Evolutionary conservation across 2,888 invertebrate species (phyloP), one percentile per base, ranked within the genome.

Genomic region (Dryobota labecula): DNA sequence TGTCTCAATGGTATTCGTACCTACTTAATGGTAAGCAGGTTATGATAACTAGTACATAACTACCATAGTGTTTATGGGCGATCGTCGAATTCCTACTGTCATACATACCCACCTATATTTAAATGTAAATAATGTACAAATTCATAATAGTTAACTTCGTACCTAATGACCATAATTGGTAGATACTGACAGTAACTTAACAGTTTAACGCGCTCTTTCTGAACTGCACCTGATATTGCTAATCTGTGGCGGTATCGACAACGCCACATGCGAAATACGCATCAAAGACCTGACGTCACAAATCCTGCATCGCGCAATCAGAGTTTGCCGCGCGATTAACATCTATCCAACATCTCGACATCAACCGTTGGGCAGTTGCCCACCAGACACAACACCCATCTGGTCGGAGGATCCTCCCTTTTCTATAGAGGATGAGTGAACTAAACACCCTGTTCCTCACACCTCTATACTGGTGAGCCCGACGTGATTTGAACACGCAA

Each of bases 401-500:
- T n/a, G n/a, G n/a, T 58, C 24, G 36, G 18, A 57, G 57, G 24
- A 58, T 38, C 57, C 38, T 58, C 18, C 24, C 7, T 41, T 58
- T 58, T 27, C 38, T 13, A 41, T 13, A 3, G 27, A 27, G 41
- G 20, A 27, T 58, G 13, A 41, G 27, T 41, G 27, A 41, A 41
- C 8, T 41, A 13, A 41, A 60, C 13, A 41, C 13, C 20, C 20
- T 27, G 41, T 27, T 60, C 20, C 13, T 60, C 41, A 27, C 20
- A 7, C 43, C 13, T 1, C 27, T 43, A 8, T 0, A 60, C 27
- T 60, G 41, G 60, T 98, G 98, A 98, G 98, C 98, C 98, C 98
- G 98, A 98, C 98, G 98, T 98, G 98, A 98, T 98, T 98, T 98
- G 98, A 98, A 98, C 98, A 98, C 98, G 98, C 98, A 98, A 98